These are phyloP conservation scores for Corythornis vintsioides DNA, from an alignment of 2,113 vertebrate genomes.

Conservation along the genomic window DNA sequence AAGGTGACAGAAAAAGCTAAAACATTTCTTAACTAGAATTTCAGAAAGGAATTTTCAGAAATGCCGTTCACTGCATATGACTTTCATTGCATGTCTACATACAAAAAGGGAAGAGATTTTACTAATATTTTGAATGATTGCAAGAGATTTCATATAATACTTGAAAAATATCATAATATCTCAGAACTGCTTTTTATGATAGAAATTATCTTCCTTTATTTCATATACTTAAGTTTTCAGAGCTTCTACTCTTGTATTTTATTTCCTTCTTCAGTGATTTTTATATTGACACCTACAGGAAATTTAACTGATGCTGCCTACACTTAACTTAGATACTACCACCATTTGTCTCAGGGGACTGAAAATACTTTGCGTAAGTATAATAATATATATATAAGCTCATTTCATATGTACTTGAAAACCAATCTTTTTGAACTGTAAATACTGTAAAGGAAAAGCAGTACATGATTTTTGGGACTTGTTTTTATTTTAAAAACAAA, in stretches of 20 bases:
- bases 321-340: background rate
- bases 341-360: background rate
- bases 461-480: background rate
- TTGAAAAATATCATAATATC: background rate
- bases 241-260: background rate
- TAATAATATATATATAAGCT: background rate
- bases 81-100: background rate
- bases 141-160: background rate
- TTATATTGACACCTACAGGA: background rate
- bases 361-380: background rate
- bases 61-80: background rate
- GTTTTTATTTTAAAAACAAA: background rate
- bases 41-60: background rate
- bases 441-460: background rate
- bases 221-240: background rate
- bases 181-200: background rate
- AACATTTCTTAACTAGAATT: background rate
- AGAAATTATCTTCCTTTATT: background rate
- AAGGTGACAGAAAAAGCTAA: background rate
- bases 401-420: background rate
- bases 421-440: background rate
- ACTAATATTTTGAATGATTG: background rate
- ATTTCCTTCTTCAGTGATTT: background rate
- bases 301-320: background rate
- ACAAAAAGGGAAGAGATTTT: background rate